Base-by-base conservation (phyloP, 23 tunicate genomes). In the Trididemnum nubilum region DNA sequence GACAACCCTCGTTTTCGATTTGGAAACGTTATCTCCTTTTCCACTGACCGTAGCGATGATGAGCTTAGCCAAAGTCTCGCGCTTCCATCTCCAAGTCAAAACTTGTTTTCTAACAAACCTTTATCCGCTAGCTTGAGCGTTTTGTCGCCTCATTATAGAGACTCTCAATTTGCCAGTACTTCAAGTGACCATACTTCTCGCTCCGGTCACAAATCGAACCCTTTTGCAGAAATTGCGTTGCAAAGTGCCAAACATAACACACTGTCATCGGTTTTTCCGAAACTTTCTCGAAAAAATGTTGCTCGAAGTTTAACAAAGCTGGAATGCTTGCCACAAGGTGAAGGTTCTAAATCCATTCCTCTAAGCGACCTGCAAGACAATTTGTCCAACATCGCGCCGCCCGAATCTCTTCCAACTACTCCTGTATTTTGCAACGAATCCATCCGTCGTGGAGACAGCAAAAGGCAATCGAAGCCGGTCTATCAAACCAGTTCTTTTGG, bases 181-280 rank as follows among this genome's bases (percentile, higher is more conserved):
- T 67, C 38, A 3, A 12, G 38, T 33, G 38, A 24, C 74, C 12
- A 67, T 24, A n/a, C 21, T 30, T 30, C 74, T 2, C n/a, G 67
- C n/a, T 7, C 38, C 7, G 2, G 15, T 2, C 4, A 37, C 31
- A 73, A 73, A 39, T 54, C 65, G 54, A 91, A 85, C 38, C 90
- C 90, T 0, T 85, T 91, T 76, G 97, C 97, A 21, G 97, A 91
- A 27, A 85, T 91, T 24, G 97, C 97, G 30, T 18, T 91, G 52
- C 50, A 81, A 66, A 91, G 97, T 65, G 72, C 87, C 24, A 81
- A 91, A 44, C 85, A 91, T 65, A 91, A 91, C 61, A 87, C 84
- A 4, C 86, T 91, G 28, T 40, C 83, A 75, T 86, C 97, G 33
- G 74, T 86, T 12, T 81, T 89, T 63, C 84, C 94, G 15, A 83